Conservation (phyloP, 92 coral and sea anemone genomes). For the Blastomussa wellsi region DNA sequence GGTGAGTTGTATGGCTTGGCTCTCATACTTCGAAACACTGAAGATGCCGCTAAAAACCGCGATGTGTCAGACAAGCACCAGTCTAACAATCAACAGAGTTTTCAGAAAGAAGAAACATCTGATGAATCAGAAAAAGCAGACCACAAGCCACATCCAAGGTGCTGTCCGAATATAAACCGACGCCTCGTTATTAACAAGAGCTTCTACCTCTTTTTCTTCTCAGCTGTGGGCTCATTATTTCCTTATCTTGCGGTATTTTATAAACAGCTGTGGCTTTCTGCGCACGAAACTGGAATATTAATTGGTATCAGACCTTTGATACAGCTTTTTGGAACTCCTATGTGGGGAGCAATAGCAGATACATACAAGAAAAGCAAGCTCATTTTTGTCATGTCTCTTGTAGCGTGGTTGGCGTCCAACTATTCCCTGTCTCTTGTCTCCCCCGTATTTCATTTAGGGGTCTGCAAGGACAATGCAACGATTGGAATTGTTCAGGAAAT, state of each 20-base stretch:
- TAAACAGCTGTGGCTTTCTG: conserved; percentile 92
- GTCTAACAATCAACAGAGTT: conserved; percentile 5
- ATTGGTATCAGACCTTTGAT: conserved; percentile 86
- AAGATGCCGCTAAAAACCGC: conserved; percentile 3
- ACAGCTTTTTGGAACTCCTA: conserved; percentile 76
- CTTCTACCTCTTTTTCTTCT: conserved; percentile 86
- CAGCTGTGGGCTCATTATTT: conserved; percentile 84
- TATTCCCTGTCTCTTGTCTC: conserved; percentile 79
- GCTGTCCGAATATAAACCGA: conserved; percentile 59
- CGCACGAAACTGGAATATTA: conserved; percentile 86
- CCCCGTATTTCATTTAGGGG: conserved; percentile 58
- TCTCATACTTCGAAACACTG: conserved; percentile 20
- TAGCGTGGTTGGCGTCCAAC: conserved; percentile 82
- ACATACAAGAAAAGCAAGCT: conserved; percentile 63
- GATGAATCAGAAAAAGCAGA: not conserved
- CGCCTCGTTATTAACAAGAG: conserved; percentile 72
- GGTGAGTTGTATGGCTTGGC: conserved; percentile 41
- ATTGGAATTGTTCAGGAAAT: conserved; percentile 63
- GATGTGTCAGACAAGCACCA: not conserved
- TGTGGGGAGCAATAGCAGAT: conserved; percentile 91
- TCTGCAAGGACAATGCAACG: conserved; percentile 80
- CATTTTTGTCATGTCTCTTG: conserved; percentile 75
- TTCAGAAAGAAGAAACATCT: no score
- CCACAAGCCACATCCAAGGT: conserved; percentile 5
- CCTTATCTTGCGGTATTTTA: conserved; percentile 93